Evolutionary conservation across 2,113 vertebrate genomes (phyloP).

Genomic region (Empidonax alnorum): DNA sequence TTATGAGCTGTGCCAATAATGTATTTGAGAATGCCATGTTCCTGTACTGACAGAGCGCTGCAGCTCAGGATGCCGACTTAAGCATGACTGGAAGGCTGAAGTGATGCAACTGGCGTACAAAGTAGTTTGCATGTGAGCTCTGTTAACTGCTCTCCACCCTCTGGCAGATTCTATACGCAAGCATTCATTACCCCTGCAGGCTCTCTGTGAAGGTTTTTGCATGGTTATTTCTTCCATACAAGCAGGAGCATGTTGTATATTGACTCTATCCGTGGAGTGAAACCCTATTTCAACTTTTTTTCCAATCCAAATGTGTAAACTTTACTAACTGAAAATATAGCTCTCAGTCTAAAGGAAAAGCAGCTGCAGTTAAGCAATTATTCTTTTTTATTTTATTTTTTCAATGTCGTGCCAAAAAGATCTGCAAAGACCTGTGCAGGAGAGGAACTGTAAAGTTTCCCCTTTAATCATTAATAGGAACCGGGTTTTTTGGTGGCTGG

Average conservation of each 20-base stretch:
- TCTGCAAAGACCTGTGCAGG: not conserved
- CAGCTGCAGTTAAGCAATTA: slow-evolving; percentile 9
- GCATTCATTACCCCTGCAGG: not conserved
- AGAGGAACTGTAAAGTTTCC: not conserved
- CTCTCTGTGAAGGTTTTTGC: not conserved
- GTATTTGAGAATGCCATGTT: fast-evolving
- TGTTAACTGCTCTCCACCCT: not conserved
- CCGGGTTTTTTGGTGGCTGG: not conserved
- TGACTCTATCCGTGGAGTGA: slow-evolving; percentile 8
- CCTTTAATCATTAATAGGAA: slow-evolving; percentile 16
- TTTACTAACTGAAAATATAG: slow-evolving; percentile 11
- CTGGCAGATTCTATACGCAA: not conserved
- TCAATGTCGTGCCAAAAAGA: not conserved
- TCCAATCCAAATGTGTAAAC: slow-evolving; percentile 33
- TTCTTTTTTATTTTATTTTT: not conserved
- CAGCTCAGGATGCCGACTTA: not conserved
- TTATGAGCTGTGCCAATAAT: not conserved
- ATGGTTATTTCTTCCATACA: not conserved
- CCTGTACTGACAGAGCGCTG: fast-evolving
- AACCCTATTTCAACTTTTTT: slow-evolving; percentile 42
- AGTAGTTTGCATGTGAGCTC: not conserved
- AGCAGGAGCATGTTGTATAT: not conserved
- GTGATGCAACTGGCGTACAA: not conserved
- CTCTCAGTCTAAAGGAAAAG: slow-evolving; percentile 32
- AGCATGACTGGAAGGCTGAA: not conserved